Evolutionary conservation across 1,140 invertebrate species (phyloP), one percentile per base, ranked within the genome.

Genomic region (Yoshiicerus persimilis): DNA sequence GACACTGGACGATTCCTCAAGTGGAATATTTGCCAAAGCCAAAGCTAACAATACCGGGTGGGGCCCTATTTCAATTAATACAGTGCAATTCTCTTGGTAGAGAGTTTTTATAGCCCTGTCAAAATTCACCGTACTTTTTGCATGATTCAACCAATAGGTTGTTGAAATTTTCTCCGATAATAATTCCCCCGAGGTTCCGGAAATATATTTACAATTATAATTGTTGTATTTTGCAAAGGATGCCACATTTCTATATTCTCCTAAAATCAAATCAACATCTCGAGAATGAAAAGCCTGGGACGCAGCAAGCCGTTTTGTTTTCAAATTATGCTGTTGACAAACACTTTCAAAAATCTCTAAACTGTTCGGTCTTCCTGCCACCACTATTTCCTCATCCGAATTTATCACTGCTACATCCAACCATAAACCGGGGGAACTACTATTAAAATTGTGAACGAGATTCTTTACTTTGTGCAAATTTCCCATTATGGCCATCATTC

Each of bases 51-150:
- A 27, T 56, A 88, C 39, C 4, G 87, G 87, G 9, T 88, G 38
- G 13, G 87, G 6, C 4, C 87, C 87, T 47, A 88, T 86, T 86
- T 88, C 87, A 47, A 88, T 30, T 27, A 77, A 86, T 36, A 38
- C 30, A 0, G 32, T 56, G 23, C 32, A 34, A 80, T 39, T 34
- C 11, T 30, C 20, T 36, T 56, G 25, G 2, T 27, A 39, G 0
- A 56, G 38, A 2, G 30, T 56, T 39, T 47, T 27, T 30, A 86
- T 27, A 34, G 84, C 84, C 4, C 34, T 30, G 11, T 25, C 4
- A 23, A 88, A 88, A n/a, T 86, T 39, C 16, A 88, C 87, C 9
- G 87, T n/a, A 9, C 85, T 36, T 47, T 84, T 84, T 0, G 85
- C 20, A 80, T 88, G 87, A 6, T 27, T 56, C 25, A 30, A n/a